A percentile compares a stretch with the other conserved stretches of the same genome.
These are phyloP conservation scores for Hippocampus zosterae DNA, from an alignment of 2,113 vertebrate species.

Conservation along the genomic window DNA sequence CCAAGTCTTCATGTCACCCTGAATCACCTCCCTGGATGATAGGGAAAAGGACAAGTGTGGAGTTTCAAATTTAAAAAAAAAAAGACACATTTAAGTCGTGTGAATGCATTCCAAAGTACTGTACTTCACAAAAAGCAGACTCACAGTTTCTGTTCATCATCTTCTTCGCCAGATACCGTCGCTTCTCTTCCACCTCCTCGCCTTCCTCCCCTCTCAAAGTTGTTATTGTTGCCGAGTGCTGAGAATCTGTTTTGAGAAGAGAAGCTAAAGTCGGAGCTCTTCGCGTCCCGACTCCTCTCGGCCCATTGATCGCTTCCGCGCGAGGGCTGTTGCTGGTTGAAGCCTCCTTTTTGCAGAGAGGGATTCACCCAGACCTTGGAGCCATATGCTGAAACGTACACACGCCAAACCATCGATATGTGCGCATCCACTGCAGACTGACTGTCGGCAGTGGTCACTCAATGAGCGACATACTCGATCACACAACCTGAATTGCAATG, in stretches of 20 bases:
- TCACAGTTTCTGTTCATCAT: constrained; percentile 81
- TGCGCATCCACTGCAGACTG: too few relatives aligned
- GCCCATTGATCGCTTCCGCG: constrained; percentile 59
- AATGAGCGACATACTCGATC: too few relatives aligned
- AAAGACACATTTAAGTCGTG: background rate
- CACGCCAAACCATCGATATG: background rate
- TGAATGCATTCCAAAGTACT: background rate
- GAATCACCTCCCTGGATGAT: constrained; percentile 76
- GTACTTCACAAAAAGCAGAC: constrained; percentile 41
- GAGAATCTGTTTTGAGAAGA: constrained; percentile 78
- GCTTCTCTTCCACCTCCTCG: constrained; percentile 62
- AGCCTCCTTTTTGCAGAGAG: constrained; percentile 67
- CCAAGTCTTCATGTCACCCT: constrained; percentile 85
- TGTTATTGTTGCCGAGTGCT: constrained; percentile 39
- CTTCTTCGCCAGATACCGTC: constrained; percentile 63
- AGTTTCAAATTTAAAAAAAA: background rate
- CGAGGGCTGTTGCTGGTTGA: constrained; percentile 80
- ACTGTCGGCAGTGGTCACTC: too few relatives aligned
- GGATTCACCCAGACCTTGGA: constrained; percentile 78
- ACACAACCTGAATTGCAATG: too few relatives aligned
- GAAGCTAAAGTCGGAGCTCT: constrained; percentile 61
- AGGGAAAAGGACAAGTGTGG: background rate
- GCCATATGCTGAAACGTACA: constrained; percentile 59
- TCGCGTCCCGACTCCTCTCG: constrained; percentile 47
- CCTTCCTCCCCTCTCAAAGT: constrained; percentile 48